These are phyloP conservation scores for Petrophora chlorosata DNA, from an alignment of 2,888 invertebrate genomes.

Conservation along the genomic window DNA sequence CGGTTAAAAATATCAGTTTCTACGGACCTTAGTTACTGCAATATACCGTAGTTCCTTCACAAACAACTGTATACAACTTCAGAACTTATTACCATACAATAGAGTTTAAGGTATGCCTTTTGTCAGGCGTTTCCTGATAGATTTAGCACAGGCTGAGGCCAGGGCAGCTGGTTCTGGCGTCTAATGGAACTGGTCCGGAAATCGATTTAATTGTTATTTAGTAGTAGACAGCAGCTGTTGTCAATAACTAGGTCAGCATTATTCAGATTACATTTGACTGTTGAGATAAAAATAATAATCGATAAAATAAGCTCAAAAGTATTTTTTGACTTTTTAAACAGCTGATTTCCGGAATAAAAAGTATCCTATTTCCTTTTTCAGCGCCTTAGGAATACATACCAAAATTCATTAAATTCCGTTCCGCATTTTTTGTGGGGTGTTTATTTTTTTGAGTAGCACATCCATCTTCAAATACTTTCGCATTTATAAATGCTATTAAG, in stretches of 20 bases:
- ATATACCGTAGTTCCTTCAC: slow-evolving; percentile 1
- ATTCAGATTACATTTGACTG: not conserved
- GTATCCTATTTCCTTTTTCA: no score
- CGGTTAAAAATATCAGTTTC: not conserved
- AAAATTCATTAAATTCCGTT: no score
- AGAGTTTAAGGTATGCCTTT: slow-evolving; percentile 24
- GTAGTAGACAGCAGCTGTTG: slow-evolving; percentile 17
- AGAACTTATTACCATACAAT: slow-evolving; percentile 21
- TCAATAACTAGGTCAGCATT: slow-evolving; percentile 15
- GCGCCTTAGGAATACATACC: no score
- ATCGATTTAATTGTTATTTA: slow-evolving; percentile 31
- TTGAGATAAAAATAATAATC: not conserved
- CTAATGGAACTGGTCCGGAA: slow-evolving; percentile 28
- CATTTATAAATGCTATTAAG: no score
- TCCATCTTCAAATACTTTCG: no score
- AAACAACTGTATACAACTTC: slow-evolving; percentile 14
- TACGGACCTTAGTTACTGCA: slow-evolving; percentile 12
- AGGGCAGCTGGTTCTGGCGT: slow-evolving; percentile 15
- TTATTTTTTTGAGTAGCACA: no score
- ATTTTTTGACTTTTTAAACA: no score
- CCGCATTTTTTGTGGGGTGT: no score
- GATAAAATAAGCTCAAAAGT: no score
- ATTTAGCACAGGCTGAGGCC: slow-evolving; percentile 3
- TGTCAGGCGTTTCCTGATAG: slow-evolving; percentile 18
- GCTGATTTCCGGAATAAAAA: no score